Base-by-base conservation (phyloP, 2,888 invertebrate genomes). In the Timema cristinae region DNA sequence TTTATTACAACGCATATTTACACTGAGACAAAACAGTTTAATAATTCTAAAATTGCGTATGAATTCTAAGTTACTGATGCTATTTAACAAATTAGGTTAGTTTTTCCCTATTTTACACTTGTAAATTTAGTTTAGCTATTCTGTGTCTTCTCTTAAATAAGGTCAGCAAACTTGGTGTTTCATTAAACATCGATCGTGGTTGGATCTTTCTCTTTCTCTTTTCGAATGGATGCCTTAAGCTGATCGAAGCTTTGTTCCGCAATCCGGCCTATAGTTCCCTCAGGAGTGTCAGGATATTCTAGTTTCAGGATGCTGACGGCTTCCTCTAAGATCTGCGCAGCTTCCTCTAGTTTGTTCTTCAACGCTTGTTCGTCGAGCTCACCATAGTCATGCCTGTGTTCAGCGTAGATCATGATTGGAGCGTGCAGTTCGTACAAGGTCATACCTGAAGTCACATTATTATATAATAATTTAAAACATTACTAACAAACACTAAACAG, bases 401-500 rank as follows among this genome's bases (percentile, higher is more conserved):
- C 77, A 10, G 80, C 79, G 59, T 78, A 75, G 67, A 81, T 76
- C 74, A 81, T 77, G 47, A 81, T 69, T 5, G 81, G 80, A 11
- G 81, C 81, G 76, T 82, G 82, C 5, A 82, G 78, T 75, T 82
- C 82, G 75, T 81, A 82, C 70, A 82, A 72, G 0, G 80, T 80
- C 71, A 79, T 74, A 6, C 82, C 82, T 82, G 77, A 13, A 75
- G 68, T 54, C 54, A 74, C 50, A 67, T 11, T 15, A 16, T 47
- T 13, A 2, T 2, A 5, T n/a, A 32, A 32, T 32, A 32, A 32
- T 32, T 2, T 32, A 1, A 32, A 32, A 32, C 32, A 32, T 32
- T 32, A 32, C 4, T 32, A 32, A 32, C 32, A 32, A 32, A 1
- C 32, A 32, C 32, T 32, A 32, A 32, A 32, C 32, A 32, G 32